Conservation (phyloP, 2,113 vertebrate species). For the Oxyura jamaicensis region DNA sequence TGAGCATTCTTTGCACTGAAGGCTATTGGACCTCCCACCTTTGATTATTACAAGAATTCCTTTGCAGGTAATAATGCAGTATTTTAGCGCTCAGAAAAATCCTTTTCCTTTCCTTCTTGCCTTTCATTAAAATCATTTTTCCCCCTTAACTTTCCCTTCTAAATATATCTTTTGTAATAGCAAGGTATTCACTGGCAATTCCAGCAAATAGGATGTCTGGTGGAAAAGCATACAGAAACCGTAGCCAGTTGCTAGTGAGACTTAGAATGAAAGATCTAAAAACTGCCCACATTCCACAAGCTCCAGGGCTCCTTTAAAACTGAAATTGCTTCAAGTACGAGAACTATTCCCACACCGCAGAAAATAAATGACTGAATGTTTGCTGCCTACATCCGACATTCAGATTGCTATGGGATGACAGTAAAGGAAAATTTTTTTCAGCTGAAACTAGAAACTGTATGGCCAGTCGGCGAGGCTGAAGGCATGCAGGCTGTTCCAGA, state of each 20-base stretch:
- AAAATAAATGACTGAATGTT: neutral
- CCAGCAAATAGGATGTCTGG: neutral
- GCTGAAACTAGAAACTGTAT: neutral
- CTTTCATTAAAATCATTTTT: neutral
- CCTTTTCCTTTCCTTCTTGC: neutral
- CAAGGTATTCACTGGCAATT: neutral
- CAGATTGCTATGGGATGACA: neutral
- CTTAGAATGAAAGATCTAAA: neutral
- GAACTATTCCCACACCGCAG: neutral
- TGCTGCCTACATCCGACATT: neutral
- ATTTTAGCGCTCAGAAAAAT: neutral
- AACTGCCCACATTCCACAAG: neutral
- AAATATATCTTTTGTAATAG: neutral
- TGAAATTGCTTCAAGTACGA: neutral
- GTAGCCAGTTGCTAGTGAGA: neutral
- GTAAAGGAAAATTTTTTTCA: neutral
- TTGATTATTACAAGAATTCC: slow-evolving; percentile 30
- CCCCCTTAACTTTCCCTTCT: neutral
- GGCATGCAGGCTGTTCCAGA: neutral
- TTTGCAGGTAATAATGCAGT: neutral
- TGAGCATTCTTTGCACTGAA: slow-evolving; percentile 51
- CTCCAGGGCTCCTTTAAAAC: neutral
- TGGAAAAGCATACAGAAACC: neutral
- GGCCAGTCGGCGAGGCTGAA: neutral
- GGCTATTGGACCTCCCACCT: neutral